These are phyloP conservation scores for Himalopsyche anomala DNA, from an alignment of 2,888 invertebrate species.

Conservation along the genomic window DNA sequence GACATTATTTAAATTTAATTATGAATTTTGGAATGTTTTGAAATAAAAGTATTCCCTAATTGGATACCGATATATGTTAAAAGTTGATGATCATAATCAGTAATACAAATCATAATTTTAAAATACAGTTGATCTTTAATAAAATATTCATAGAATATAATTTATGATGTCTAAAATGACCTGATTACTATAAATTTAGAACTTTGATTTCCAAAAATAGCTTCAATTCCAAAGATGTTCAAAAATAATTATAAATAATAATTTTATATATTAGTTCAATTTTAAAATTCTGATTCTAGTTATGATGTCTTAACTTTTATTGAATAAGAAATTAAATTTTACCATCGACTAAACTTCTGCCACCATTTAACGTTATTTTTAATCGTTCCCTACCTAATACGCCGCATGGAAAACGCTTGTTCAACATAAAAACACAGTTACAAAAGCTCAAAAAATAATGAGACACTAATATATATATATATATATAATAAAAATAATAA, in stretches of 20 bases:
- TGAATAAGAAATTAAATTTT: too few species aligned
- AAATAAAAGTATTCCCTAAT: not conserved
- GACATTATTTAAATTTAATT: not conserved
- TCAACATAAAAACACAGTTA: too few species aligned
- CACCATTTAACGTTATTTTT: too few species aligned
- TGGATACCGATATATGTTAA: not conserved
- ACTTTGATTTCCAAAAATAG: slow-evolving; percentile 36
- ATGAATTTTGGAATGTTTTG: not conserved
- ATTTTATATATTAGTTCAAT: too few species aligned
- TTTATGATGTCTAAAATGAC: not conserved
- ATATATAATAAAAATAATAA: too few species aligned
- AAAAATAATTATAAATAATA: not conserved
- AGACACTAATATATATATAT: too few species aligned
- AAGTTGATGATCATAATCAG: not conserved
- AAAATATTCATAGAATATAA: not conserved
- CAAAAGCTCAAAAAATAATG: too few species aligned
- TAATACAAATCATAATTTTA: not conserved
- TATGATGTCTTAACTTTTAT: too few species aligned
- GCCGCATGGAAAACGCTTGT: too few species aligned
- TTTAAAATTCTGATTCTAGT: too few species aligned
- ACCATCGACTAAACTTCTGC: too few species aligned
- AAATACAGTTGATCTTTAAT: not conserved
- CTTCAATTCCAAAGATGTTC: slow-evolving; percentile 12
- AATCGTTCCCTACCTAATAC: too few species aligned
- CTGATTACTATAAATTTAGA: slow-evolving; percentile 24